Base-by-base conservation (phyloP, 1,140 invertebrate genomes). In the Zophobas morio region DNA sequence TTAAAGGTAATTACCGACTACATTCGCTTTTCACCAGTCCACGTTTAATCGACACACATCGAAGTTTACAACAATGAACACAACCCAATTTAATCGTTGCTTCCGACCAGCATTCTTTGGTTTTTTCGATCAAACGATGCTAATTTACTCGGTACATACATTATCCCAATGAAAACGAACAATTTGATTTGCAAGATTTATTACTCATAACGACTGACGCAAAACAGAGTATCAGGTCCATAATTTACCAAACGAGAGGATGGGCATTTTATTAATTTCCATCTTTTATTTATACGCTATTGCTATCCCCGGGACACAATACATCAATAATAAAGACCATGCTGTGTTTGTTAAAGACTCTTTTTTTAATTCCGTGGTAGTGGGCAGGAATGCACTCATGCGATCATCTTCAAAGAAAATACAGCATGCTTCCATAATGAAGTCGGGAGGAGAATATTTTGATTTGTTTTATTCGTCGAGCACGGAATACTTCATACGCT, bases 201-300 rank as follows among this genome's bases (percentile, higher is more conserved):
- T 66, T 39, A 66, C 20, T 36, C 39, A 66, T 60, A 60, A 66
- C 37, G 20, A 32, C 60, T 40, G 60, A 40, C 60, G 39, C 39
- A 66, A 51, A 66, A 66, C 42, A 66, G 60, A 37, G 36, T 32
- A 63, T 20, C 60, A 66, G 66, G 46, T 76, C 57, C 42, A 70
- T 70, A 70, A 70, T 76, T 76, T 76, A 76, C 53, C 70, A 70
- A 76, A 70, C 37, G 63, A 70, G 51, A 70, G 60, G n/a, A 39
- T 39, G 33, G 54, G 46, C 57, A 42, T 60, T 46, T 74, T 56
- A 74, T 56, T 74, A 66, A 66, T 46, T 42, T 33, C 60, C n/a
- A 42, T 66, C 33, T 42, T 66, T 40, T 66, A 66, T 66, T 51
- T 66, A 47, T 40, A 3, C 8, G 37, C 42, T 66, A 66, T 66